Conservation (phyloP, 2,888 invertebrate genomes). For the Leptopilina drosophilae region DNA sequence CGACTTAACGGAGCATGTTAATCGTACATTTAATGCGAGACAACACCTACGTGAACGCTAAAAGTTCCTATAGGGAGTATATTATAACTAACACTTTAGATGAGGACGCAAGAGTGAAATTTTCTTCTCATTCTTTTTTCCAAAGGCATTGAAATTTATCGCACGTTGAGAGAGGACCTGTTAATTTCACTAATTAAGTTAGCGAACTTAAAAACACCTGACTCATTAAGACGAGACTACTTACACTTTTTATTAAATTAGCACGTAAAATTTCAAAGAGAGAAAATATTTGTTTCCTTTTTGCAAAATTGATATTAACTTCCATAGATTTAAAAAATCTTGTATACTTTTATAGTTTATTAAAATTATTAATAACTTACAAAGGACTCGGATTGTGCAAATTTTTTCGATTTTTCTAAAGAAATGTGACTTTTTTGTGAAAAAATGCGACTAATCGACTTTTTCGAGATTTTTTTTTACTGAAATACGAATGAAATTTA, state of each 20-base stretch:
- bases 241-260: neutral
- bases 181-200: conserved; percentile 76
- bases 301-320: no score
- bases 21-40: conserved; percentile 60
- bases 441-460: no score
- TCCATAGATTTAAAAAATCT: no score
- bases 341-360: no score
- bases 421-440: no score
- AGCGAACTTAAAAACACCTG: conserved; percentile 59
- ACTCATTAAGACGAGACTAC: neutral
- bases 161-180: conserved; percentile 67
- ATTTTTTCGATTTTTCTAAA: no score
- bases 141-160: conserved; percentile 65
- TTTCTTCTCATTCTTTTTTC: conserved; percentile 46
- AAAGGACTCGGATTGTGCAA: no score
- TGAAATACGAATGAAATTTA: no score
- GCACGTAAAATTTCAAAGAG: neutral
- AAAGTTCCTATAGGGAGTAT: conserved; percentile 51
- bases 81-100: conserved; percentile 64
- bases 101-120: conserved; percentile 54
- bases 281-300: no score
- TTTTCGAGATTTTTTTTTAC: no score
- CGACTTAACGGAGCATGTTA: conserved; percentile 62
- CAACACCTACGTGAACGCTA: conserved; percentile 55
- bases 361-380: no score